Conservation (phyloP, 1,140 invertebrate genomes). For the Drosophila ananassae region DNA sequence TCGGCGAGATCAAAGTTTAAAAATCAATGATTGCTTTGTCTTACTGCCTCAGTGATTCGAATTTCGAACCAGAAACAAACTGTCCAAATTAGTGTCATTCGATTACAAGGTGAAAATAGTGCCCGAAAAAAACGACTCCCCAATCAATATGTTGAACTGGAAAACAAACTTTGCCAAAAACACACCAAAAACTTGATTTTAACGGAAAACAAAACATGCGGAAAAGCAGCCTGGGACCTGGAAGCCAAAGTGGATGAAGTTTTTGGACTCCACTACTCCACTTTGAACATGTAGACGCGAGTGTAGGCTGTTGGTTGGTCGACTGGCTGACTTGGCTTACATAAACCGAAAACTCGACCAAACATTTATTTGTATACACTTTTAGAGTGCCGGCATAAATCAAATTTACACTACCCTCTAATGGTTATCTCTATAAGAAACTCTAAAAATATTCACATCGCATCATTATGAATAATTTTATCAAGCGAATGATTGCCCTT, state of each 20-base stretch:
- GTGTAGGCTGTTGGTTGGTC: constrained; percentile 50
- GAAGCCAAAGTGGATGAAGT: constrained; percentile 68
- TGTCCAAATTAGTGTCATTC: constrained; percentile 38
- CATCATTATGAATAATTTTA: neutral
- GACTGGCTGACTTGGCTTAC: constrained; percentile 61
- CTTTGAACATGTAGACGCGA: constrained; percentile 48
- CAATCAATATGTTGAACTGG: constrained; percentile 48
- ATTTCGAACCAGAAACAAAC: constrained; percentile 25
- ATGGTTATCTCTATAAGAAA: constrained; percentile 4
- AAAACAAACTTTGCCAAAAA: constrained; percentile 55
- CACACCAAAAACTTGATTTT: constrained; percentile 44
- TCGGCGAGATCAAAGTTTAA: constrained; percentile 27
- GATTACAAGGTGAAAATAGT: constrained; percentile 39
- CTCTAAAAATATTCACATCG: neutral
- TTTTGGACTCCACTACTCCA: constrained; percentile 45
- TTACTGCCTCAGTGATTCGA: constrained; percentile 8
- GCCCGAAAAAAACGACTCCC: constrained; percentile 45
- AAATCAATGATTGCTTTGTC: constrained; percentile 15
- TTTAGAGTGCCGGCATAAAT: constrained; percentile 36
- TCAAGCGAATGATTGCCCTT: neutral
- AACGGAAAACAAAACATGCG: constrained; percentile 60
- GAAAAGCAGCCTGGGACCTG: constrained; percentile 70
- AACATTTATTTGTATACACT: constrained; percentile 37
- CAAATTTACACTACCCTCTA: constrained; percentile 33
- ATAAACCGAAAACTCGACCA: constrained; percentile 62